Percentiles rank a stretch among this genome's conserved stretches.
phyloP scores from a whole-genome alignment of 2,113 vertebrate genomes.

The Crotalus helleri region DNA sequence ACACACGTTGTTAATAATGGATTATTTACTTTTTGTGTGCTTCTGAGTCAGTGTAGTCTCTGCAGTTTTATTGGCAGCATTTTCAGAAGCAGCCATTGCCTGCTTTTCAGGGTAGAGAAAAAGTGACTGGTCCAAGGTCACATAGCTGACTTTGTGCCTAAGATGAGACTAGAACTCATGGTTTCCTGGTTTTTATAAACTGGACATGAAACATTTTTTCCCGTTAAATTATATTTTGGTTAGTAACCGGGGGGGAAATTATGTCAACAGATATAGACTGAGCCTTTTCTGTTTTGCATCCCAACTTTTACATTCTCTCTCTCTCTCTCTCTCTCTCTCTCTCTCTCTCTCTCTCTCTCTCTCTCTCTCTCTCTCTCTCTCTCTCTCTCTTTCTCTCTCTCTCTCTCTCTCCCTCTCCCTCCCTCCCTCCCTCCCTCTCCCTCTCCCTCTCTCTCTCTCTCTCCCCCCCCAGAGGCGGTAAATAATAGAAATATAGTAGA shows the following conservation, averaged over 20 bases:
- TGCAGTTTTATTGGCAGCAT: too few species aligned
- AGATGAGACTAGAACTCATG: too few species aligned
- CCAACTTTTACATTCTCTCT: neutral
- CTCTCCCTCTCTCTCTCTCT: fast-evolving
- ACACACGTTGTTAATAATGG: too few species aligned
- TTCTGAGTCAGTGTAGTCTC: too few species aligned
- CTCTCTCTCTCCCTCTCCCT: fast-evolving
- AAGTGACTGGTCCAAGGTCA: too few species aligned
- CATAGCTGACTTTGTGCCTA: too few species aligned
- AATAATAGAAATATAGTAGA: neutral
- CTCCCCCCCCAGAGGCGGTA: fast-evolving
- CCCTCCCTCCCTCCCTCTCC: too few species aligned
- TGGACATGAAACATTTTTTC: neutral
- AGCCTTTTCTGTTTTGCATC: neutral
- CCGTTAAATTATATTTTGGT: neutral
- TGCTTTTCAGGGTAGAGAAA: too few species aligned
- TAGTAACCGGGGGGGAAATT: neutral
- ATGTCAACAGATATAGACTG: neutral
- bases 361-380: fast-evolving
- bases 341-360: too few species aligned
- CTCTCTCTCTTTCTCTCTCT: neutral
- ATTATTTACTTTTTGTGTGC: too few species aligned
- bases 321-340: neutral
- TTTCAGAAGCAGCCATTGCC: too few species aligned
- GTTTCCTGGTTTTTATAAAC: too few species aligned